Evolutionary conservation across 2,797 vertebrate genomes (phyloP), one percentile per base, ranked within the genome.

Genomic region (Amblyraja radiata): DNA sequence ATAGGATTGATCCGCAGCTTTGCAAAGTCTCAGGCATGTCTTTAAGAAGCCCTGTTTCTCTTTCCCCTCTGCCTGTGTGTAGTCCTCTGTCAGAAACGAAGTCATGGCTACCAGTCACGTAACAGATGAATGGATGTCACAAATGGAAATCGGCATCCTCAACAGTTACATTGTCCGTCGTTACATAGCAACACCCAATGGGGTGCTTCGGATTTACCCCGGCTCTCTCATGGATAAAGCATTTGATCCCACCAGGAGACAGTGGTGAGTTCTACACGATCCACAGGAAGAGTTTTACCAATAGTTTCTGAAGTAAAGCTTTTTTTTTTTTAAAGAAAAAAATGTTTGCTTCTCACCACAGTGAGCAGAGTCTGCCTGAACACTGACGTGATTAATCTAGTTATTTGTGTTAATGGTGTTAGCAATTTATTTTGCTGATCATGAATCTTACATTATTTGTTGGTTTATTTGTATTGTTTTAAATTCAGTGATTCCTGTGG

Each of bases 121-220:
- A 97, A 99, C 98, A 95, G 98, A 99, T 97, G 98, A 99, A 97
- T 99, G 99, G 99, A 99, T 99, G 98, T 98, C 97, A 96, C 98
- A 99, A 96, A 99, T 99, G 98, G 99, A 99, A 97, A 98, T 98
- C 96, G 99, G 98, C 94, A 97, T 97, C 97, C 97, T 99, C 96
- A 99, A 99, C 97, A 98, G 98, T 94, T 99, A 98, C 96, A 99
- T 99, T 98, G 99, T 99, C 95, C 97, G 99, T 77, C 99, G 99
- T 98, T 99, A 99, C 98, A 99, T 99, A 98, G 99, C 99, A 98
- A 99, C 99, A 93, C 99, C 99, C 98, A 99, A 98, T 95, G 99
- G 99, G 96, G 99, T 99, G 97, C 98, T 99, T 94, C 97, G 99
- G 96, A 99, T 99, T 97, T 99, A 99, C 96, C 99, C 99, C 83